A percentile compares a stretch with the other conserved stretches of the same genome.
phyloP scores from a whole-genome alignment of 2,797 vertebrate genomes.

The Serranus cabrilla region DNA sequence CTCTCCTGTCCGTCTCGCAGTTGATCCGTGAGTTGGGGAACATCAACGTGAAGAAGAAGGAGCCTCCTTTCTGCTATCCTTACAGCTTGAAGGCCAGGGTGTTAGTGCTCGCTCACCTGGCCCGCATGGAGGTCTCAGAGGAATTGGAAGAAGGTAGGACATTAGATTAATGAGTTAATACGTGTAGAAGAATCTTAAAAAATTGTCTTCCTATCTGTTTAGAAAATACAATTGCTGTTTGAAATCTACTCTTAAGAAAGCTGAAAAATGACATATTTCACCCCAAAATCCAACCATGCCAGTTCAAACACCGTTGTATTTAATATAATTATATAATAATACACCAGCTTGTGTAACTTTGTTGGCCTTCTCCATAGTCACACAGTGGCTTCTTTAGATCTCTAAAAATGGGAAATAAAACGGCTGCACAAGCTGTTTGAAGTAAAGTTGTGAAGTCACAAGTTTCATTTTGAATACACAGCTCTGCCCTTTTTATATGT shows the following conservation, averaged over 20 bases:
- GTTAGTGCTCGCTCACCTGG: constrained; percentile 92
- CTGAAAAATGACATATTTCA: neutral
- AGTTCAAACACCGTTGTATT: neutral
- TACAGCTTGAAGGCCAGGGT: constrained; percentile 98
- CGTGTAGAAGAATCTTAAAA: neutral
- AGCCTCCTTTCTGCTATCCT: constrained; percentile 97
- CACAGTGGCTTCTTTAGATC: neutral
- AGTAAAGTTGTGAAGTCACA: neutral
- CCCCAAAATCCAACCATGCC: neutral
- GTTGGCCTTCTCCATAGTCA: neutral
- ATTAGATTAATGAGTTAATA: neutral
- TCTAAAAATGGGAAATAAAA: constrained; percentile 9
- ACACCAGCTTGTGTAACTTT: neutral
- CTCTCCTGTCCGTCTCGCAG: constrained; percentile 73
- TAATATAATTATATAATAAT: neutral
- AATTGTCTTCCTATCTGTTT: neutral
- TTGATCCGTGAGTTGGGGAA: constrained; percentile 97
- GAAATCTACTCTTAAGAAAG: neutral
- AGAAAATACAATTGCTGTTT: neutral
- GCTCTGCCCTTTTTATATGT: neutral
- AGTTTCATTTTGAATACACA: constrained; percentile 1
- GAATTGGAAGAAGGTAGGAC: constrained; percentile 94
- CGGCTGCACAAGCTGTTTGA: neutral
- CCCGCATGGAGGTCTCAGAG: constrained; percentile 96
- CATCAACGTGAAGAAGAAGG: constrained; percentile 99